A percentile compares a stretch with the other conserved stretches of the same genome.
These are phyloP conservation scores for Sander vitreus DNA, from an alignment of 2,113 vertebrate species.

Conservation along the genomic window DNA sequence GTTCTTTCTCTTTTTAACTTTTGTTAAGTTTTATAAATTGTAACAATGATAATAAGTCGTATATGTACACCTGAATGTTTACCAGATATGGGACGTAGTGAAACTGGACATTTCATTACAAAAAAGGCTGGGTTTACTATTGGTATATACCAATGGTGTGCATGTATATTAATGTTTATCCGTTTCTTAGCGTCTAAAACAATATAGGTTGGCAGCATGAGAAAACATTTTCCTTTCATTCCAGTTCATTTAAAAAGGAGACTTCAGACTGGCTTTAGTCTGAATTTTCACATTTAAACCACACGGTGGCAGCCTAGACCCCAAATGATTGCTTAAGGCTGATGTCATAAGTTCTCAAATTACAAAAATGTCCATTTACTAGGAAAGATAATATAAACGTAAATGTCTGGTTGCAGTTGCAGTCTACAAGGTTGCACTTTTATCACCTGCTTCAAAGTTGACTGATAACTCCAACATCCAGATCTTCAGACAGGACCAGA, in stretches of 20 bases:
- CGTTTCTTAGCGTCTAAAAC: neutral
- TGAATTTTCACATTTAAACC: slow-evolving; percentile 20
- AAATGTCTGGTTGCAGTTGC: neutral
- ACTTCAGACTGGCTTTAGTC: neutral
- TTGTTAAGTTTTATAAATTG: neutral
- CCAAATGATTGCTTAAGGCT: neutral
- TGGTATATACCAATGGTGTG: neutral
- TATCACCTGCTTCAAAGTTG: neutral
- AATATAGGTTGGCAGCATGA: neutral
- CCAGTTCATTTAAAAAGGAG: no score
- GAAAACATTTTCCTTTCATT: neutral
- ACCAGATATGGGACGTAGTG: neutral
- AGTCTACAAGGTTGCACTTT: neutral
- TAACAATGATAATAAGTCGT: neutral
- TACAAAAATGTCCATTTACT: neutral
- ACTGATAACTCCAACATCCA: no score
- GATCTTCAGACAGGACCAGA: neutral
- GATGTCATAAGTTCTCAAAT: neutral
- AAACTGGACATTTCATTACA: neutral
- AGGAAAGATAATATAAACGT: neutral
- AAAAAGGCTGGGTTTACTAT: neutral
- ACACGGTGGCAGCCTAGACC: slow-evolving; percentile 33
- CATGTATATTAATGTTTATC: neutral
- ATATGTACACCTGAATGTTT: neutral
- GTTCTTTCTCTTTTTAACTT: neutral